These are phyloP conservation scores for Prietella phreatophila DNA, from an alignment of 2,113 vertebrate species.

Conservation along the genomic window DNA sequence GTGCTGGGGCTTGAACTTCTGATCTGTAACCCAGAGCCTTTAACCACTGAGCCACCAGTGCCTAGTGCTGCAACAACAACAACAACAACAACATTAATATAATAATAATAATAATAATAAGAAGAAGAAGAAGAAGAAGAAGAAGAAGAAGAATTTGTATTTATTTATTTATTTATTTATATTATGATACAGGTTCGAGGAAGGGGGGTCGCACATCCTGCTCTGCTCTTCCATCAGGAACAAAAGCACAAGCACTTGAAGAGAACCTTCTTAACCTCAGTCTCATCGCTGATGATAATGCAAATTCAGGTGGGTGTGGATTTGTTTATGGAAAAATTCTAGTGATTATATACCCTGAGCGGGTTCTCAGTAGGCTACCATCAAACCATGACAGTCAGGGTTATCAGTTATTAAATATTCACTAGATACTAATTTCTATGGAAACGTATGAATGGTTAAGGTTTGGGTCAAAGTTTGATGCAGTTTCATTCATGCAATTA, in stretches of 20 bases:
- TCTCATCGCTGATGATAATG: constrained; percentile 9
- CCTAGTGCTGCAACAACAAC: background rate
- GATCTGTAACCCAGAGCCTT: too few species aligned
- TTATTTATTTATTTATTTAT: background rate
- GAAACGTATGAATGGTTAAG: background rate
- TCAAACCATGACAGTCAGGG: background rate
- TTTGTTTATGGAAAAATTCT: background rate
- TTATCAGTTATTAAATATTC: background rate
- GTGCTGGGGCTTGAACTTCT: too few species aligned
- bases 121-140: background rate
- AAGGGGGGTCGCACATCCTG: constrained; percentile 41
- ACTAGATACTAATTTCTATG: background rate
- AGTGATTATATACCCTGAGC: background rate
- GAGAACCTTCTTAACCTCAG: constrained; percentile 4
- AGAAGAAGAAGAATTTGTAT: background rate
- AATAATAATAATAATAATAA: background rate
- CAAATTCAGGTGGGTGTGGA: background rate
- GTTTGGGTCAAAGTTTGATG: background rate
- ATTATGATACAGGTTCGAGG: constrained; percentile 32
- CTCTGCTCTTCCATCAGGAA: background rate
- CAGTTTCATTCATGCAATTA: background rate
- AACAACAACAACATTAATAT: background rate
- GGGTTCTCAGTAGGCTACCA: background rate
- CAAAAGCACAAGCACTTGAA: background rate
- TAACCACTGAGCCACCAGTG: too few species aligned